These are phyloP conservation scores for Gymnobelideus leadbeateri DNA, from an alignment of 2,113 vertebrate genomes.

Conservation along the genomic window DNA sequence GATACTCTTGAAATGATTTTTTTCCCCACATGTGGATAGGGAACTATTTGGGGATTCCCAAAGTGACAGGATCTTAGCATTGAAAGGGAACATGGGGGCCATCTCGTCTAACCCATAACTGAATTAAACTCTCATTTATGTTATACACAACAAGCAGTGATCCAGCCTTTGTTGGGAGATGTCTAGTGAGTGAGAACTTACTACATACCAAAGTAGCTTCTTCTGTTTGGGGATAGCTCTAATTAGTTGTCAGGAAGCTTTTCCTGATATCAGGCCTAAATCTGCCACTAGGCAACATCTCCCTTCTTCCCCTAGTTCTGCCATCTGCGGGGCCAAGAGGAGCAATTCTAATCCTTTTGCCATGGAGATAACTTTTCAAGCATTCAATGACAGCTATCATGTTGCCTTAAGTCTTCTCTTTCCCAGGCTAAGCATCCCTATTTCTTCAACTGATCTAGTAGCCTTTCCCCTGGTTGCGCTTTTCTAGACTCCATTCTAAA, in stretches of 20 bases:
- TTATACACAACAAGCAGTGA: neutral
- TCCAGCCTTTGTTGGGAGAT: neutral
- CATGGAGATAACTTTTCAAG: neutral
- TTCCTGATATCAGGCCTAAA: too few species aligned
- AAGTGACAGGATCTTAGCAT: neutral
- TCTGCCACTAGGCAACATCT: neutral
- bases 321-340: neutral
- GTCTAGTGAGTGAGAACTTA: neutral
- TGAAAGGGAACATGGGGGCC: neutral
- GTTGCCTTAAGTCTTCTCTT: too few species aligned
- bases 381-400: too few species aligned
- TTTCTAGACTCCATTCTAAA: neutral
- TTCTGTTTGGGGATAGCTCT: too few species aligned
- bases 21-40: neutral
- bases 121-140: neutral
- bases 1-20: neutral
- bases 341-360: neutral
- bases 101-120: neutral
- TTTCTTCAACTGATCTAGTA: neutral
- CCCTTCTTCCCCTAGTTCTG: neutral
- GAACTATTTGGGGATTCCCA: neutral
- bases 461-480: neutral
- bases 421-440: neutral
- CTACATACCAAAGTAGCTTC: too few species aligned
- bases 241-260: too few species aligned